Base-by-base conservation (phyloP, 2,113 vertebrate species). In the Marmota monax region DNA sequence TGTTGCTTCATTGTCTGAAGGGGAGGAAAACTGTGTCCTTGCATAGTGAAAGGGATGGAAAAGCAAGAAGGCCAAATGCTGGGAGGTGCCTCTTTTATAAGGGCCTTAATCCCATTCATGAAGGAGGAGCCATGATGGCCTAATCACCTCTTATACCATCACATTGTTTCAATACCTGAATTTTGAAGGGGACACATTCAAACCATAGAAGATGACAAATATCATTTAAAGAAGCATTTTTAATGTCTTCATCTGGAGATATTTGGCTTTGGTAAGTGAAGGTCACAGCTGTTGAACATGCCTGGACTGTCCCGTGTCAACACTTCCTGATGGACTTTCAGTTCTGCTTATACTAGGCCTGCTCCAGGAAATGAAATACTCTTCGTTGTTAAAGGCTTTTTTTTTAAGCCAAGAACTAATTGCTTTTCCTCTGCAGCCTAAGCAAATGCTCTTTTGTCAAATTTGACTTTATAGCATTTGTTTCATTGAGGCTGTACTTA, bases 381-480 rank as follows among this genome's bases (percentile, higher is more conserved):
- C n/a, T 51, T 69, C 42, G 37, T 65, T 80, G 16, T 53, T 95
- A 77, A 78, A 45, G 56, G 48, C 1, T 51, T 51, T 51, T 96
- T 88, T 96, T 88, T 42, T 29, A 88, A 84, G 78, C 48, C 18
- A 69, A 78, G 93, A 93, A n/a, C 32, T 42, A 69, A 84, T 34
- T 88, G 42, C 45, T 90, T 82, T 91, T 87, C 34, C 22, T 93
- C 58, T 48, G 42, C 42, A 51, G n/a, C 69, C 27, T 48, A n/a
- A 78, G 32, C 27, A 58, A 80, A 88, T 27, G 32, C 34, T 83
- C 29, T 78, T 51, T 76, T 65, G 22, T 88, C 67, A 58, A 27
- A 97, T 51, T 18, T 88, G 73, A 74, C 89, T 88, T 92, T 88
- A 61, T 93, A 87, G 93, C 37, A 67, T 67, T 92, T 78, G 69